Base-by-base conservation (phyloP, 2,113 vertebrate genomes). In the Meriones unguiculatus region DNA sequence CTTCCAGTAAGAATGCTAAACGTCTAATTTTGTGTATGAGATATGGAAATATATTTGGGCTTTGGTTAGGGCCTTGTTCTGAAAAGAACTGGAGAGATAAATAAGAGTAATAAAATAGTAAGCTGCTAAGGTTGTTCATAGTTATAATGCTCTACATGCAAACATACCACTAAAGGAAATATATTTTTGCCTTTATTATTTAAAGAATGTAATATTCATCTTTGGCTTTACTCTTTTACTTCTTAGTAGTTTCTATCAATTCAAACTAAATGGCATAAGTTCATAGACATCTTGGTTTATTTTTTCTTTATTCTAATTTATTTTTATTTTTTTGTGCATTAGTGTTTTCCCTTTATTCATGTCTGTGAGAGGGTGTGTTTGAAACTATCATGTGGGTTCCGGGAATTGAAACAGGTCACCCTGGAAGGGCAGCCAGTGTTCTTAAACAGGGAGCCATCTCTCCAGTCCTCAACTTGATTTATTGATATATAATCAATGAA, bases 1-100 rank as follows among this genome's bases (percentile, higher is more conserved):
- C 80, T 78, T 20, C 57, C 54, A 94, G 24, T 11, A 3, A 50
- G 25, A 93, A 93, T 76, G 76, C 54, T 86, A 90, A 84, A 57
- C 32, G 30, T 28, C 6, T 91, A 85, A 81, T 35, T 91, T 95
- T 87, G n/a, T 4, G 18, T 82, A 52, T 72, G 64, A 96, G 91
- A 87, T 91, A 54, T 62, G 59, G 2, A 4, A 32, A 93, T 50
- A 75, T 20, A 13, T 0, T 52, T n/a, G 32, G n/a, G 9, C 52
- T 65, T 70, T 64, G 0, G 35, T 46, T 18, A 87, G 32, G 9
- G 4, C 70, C 24, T 91, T 90, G 70, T 90, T 93, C 86, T 88
- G 41, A 96, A 54, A 2, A 7, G 84, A 93, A 92, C 75, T 10
- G 5, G 73, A 59, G 1, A 54, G 14, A 69, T 80, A 88, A 32